Base-by-base conservation (phyloP, 2,113 vertebrate genomes). In the Bostrychus sinensis region DNA sequence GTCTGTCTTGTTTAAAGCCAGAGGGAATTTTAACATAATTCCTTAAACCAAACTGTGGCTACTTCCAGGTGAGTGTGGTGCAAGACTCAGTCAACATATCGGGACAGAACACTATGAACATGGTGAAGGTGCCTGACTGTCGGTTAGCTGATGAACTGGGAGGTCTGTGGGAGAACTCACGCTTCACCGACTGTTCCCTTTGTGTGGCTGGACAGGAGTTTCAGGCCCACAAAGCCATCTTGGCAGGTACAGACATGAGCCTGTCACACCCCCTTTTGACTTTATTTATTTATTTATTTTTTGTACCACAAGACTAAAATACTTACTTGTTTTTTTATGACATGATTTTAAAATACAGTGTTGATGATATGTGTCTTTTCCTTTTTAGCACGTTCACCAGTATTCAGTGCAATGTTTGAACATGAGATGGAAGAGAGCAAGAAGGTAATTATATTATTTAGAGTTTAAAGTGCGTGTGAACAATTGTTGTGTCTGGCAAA, bases 381-480 rank as follows among this genome's bases (percentile, higher is more conserved):
- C 28, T 26, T 77, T 71, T 39, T 88, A 99, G 97, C 97, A 0
- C 94, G 96, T 6, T 99, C 97, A 7, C 97, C 97, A 0, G 97
- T 99, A 28, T 99, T 99, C 89, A 98, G 96, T 25, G 96, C 96
- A 88, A 99, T 99, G 97, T 99, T 99, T 89, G 96, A 98, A 85
- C 97, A 99, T 10, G 96, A 98, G 89, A 98, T 98, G 97, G 96
- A 98, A 42, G 96, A 99, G 80, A 98, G 97, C 87, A 98, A 98
- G 90, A 98, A 98, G 94, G 96, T 98, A 43, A 19, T 14, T n/a
- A 41, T 17, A 51, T 23, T 37, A 9, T 37, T 43, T 32, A 34
- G 7, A 13, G 7, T 56, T 62, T 73, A 39, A 39, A 39, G 37
- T 39, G 2, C 14, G 13, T 38, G 32, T 34, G 11, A 8, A 34